A percentile compares a stretch with the other conserved stretches of the same genome.
phyloP scores from a whole-genome alignment of 2,888 invertebrate genomes.

The Noctua janthina region DNA sequence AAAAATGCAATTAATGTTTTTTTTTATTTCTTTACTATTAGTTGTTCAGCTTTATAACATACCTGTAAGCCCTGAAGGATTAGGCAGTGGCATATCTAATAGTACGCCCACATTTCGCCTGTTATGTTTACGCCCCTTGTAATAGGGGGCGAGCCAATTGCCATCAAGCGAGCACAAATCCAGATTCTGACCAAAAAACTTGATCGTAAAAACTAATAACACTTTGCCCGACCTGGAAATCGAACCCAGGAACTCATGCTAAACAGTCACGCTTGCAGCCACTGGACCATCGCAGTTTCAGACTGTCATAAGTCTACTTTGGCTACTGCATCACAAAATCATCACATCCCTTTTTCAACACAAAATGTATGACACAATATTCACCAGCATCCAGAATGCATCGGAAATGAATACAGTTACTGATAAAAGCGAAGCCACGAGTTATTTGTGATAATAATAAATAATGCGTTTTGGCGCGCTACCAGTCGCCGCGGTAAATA shows the following conservation, averaged over 20 bases:
- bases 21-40: neutral
- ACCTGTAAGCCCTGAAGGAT: too few relatives aligned
- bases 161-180: neutral
- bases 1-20: too few relatives aligned
- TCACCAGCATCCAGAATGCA: constrained; percentile 15
- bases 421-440: constrained; percentile 35
- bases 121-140: too few relatives aligned
- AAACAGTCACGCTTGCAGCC: neutral
- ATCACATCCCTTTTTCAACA: neutral
- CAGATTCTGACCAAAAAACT: too few relatives aligned
- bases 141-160: neutral
- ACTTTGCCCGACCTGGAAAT: neutral
- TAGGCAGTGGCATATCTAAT: neutral
- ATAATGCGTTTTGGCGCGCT: constrained; percentile 58
- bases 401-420: constrained; percentile 34
- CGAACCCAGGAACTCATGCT: neutral
- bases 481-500: constrained; percentile 35
- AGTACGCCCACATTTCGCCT: too few relatives aligned
- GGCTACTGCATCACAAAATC: neutral
- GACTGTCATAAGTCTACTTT: neutral
- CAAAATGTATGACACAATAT: constrained; percentile 5
- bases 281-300: neutral
- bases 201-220: neutral
- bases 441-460: constrained; percentile 58
- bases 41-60: neutral